A percentile compares a stretch with the other conserved stretches of the same genome.
Conservation (phyloP, 2,888 invertebrate species). For the Apamea sordens region DNA sequence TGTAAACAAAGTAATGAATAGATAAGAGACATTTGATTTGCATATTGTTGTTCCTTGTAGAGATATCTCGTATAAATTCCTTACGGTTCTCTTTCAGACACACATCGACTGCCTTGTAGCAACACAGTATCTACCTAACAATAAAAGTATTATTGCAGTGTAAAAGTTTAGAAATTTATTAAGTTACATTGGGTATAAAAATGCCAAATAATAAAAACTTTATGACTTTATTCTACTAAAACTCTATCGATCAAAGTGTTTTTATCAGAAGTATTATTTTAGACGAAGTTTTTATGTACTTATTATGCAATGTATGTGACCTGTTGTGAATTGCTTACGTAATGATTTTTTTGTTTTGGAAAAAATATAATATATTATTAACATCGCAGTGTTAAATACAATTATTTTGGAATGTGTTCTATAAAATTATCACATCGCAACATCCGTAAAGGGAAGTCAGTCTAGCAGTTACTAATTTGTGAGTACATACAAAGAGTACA, state of each 20-base stretch:
- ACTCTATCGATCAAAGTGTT: not conserved
- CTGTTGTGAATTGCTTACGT: slow-evolving; percentile 32
- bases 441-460: slow-evolving; percentile 16
- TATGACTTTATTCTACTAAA: slow-evolving; percentile 1
- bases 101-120: slow-evolving; percentile 22
- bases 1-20: slow-evolving; percentile 36
- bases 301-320: slow-evolving; percentile 32
- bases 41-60: slow-evolving; percentile 49
- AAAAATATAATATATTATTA: slow-evolving; percentile 25
- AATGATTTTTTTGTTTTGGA: slow-evolving; percentile 31
- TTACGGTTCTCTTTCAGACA: slow-evolving; percentile 55
- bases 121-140: not conserved
- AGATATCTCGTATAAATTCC: slow-evolving; percentile 54
- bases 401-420: slow-evolving; percentile 24
- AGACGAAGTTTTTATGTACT: slow-evolving; percentile 1
- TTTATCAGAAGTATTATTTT: slow-evolving; percentile 3
- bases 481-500: slow-evolving; percentile 41
- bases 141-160: slow-evolving; percentile 23
- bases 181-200: not conserved
- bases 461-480: slow-evolving; percentile 46
- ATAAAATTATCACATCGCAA: slow-evolving; percentile 31
- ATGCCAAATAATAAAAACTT: slow-evolving; percentile 21
- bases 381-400: slow-evolving; percentile 29
- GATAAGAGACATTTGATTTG: slow-evolving; percentile 49
- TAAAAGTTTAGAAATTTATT: slow-evolving; percentile 17